Percentiles rank a stretch among this genome's conserved stretches.
Conservation (phyloP, 2,797 vertebrate species). For the Bovichtus variegatus region DNA sequence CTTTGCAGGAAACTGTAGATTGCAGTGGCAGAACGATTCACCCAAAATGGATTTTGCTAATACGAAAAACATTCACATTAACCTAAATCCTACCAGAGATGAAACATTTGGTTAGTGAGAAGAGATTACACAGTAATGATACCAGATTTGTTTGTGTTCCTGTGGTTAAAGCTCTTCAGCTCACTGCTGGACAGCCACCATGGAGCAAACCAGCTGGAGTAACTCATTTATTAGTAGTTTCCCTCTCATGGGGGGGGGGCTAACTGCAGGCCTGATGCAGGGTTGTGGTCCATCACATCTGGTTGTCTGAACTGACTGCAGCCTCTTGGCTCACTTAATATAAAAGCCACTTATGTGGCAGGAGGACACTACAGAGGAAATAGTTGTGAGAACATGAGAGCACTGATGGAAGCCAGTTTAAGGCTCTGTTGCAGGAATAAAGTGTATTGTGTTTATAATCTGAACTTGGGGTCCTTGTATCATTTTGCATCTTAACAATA, state of each 20-base stretch:
- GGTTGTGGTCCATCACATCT: constrained; percentile 48
- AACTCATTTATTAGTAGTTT: constrained; percentile 46
- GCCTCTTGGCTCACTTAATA: constrained; percentile 49
- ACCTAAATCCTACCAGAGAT: background rate
- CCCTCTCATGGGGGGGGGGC: constrained; percentile 6
- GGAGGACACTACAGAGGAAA: constrained; percentile 33
- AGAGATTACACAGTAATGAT: background rate
- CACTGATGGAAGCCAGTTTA: constrained; percentile 23
- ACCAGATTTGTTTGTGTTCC: no score
- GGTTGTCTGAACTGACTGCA: constrained; percentile 41
- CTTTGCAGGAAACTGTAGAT: background rate
- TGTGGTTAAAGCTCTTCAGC: no score
- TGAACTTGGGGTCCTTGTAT: no score
- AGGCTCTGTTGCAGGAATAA: constrained; percentile 43
- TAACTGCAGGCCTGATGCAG: constrained; percentile 42
- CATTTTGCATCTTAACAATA: no score
- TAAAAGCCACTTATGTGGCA: constrained; percentile 44
- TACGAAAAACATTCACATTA: background rate
- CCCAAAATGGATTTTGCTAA: background rate
- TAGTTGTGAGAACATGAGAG: constrained; percentile 18
- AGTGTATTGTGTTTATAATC: no score
- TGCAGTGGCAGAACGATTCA: background rate
- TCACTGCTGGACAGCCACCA: constrained; percentile 21
- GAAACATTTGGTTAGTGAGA: background rate
- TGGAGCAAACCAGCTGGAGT: constrained; percentile 36